These are phyloP conservation scores for Nymphicus hollandicus DNA, from an alignment of 2,113 vertebrate genomes.

Conservation along the genomic window DNA sequence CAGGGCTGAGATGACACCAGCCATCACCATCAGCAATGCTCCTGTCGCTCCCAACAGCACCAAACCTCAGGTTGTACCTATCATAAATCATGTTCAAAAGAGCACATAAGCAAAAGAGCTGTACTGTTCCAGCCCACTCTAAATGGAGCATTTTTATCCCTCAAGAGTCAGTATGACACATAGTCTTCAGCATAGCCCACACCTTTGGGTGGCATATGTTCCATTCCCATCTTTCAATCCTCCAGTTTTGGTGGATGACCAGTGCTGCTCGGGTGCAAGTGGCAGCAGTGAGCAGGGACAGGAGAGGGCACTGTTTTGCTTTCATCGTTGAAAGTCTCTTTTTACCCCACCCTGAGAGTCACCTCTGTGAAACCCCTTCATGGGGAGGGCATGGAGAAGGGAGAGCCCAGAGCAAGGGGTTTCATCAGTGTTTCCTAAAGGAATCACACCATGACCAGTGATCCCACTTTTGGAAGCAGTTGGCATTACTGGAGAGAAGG, in stretches of 20 bases:
- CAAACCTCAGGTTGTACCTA: background rate
- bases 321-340: background rate
- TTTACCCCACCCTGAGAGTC: background rate
- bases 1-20: background rate
- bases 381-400: background rate
- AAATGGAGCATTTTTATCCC: background rate
- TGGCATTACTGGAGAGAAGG: background rate
- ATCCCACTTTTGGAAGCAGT: background rate
- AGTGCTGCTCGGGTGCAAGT: background rate
- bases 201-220: background rate
- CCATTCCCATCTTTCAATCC: background rate
- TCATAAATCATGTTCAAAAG: rapidly evolving
- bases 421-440: background rate
- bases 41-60: background rate
- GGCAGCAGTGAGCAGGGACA: background rate
- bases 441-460: background rate
- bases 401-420: background rate
- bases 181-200: background rate
- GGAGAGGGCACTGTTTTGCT: background rate
- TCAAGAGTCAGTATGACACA: rapidly evolving
- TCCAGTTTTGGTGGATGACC: background rate
- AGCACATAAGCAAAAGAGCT: background rate
- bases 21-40: background rate
- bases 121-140: background rate
- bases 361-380: background rate